Percentiles rank a stretch among this genome's conserved stretches.
Conservation (phyloP, 2,113 vertebrate genomes). For the Sclerurus mexicanus region DNA sequence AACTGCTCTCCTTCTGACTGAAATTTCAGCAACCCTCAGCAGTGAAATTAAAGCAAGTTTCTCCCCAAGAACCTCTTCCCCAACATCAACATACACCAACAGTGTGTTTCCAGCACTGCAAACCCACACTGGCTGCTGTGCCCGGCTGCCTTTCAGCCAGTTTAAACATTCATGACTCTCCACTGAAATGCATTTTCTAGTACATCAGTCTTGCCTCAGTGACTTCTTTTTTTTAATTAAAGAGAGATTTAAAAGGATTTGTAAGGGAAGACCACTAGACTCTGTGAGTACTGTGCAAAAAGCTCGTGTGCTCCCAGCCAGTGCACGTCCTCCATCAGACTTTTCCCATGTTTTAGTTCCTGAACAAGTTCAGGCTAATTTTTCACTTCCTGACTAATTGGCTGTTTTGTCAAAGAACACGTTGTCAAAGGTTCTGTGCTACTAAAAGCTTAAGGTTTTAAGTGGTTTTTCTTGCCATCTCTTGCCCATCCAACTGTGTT, state of each 20-base stretch:
- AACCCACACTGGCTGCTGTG: background rate
- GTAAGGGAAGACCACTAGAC: background rate
- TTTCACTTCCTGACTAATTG: background rate
- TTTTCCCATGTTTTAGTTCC: background rate
- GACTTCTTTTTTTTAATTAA: constrained; percentile 22
- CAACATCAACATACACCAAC: background rate
- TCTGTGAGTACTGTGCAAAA: background rate
- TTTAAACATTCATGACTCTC: constrained; percentile 67
- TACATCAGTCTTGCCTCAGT: constrained; percentile 24
- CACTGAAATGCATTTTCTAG: constrained; percentile 47
- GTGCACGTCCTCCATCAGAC: background rate
- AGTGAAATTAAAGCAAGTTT: background rate
- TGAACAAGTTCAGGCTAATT: background rate
- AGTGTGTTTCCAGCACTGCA: background rate
- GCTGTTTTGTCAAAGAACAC: background rate
- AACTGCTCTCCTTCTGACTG: background rate
- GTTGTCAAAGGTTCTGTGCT: background rate
- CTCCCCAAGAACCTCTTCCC: background rate
- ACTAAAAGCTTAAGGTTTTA: background rate
- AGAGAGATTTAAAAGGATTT: constrained; percentile 21
- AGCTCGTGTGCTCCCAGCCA: background rate
- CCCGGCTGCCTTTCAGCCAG: constrained; percentile 43
- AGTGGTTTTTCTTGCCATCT: background rate
- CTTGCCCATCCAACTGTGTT: background rate
- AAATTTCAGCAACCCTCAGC: background rate